Conservation (phyloP, 2,797 vertebrate species). For the Hydrophis major region DNA sequence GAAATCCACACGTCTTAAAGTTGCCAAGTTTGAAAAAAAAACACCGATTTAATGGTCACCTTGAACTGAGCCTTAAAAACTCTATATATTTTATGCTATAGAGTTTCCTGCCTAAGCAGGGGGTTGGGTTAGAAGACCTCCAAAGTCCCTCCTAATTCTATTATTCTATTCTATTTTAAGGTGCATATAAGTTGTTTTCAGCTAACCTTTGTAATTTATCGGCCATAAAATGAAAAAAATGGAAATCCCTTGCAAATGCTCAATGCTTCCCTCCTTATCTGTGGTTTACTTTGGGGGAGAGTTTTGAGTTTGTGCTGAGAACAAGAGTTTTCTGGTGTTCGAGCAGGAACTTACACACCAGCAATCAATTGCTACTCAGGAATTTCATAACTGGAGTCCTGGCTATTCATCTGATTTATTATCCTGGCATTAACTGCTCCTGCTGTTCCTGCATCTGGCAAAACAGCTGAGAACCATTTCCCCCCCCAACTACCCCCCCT, state of each 20-base stretch:
- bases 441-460: not conserved
- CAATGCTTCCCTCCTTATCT: not conserved
- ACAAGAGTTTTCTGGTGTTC: not conserved
- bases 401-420: not conserved
- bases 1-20: not conserved
- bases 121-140: too few relatives aligned
- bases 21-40: not conserved
- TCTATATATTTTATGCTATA: too few relatives aligned
- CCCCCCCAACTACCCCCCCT: accelerated
- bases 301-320: not conserved
- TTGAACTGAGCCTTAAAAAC: not conserved
- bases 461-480: not conserved
- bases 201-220: not conserved
- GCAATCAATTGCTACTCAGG: not conserved
- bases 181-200: not conserved
- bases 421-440: not conserved
- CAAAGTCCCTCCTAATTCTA: too few relatives aligned
- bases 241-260: not conserved
- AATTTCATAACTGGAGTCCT: not conserved
- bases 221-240: not conserved
- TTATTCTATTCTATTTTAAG: too few relatives aligned
- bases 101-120: too few relatives aligned
- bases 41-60: not conserved
- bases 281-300: not conserved
- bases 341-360: not conserved